Evolutionary conservation across 2,113 vertebrate genomes (phyloP).

Genomic region (Melanerpes formicivorus): DNA sequence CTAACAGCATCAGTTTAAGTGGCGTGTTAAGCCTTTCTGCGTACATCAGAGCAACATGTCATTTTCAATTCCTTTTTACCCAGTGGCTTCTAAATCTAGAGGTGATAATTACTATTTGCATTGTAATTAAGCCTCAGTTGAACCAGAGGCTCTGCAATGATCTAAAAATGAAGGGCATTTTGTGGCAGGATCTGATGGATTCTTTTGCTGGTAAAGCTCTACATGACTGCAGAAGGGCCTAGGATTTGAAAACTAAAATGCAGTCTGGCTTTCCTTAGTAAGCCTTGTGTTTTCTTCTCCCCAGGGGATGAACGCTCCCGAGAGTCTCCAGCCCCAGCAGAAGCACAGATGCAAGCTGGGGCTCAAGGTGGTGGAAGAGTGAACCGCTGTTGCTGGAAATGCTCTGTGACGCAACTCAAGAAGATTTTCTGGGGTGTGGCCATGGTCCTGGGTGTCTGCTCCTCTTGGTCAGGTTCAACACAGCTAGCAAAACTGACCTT

Average conservation of each 20-base stretch:
- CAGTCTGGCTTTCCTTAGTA: not conserved
- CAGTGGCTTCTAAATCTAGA: slow-evolving; percentile 34
- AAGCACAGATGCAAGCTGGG: slow-evolving; percentile 77
- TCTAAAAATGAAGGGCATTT: slow-evolving; percentile 26
- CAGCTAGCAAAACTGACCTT: slow-evolving; percentile 95
- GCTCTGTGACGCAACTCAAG: slow-evolving; percentile 79
- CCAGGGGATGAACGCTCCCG: slow-evolving; percentile 89
- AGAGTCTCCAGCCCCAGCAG: slow-evolving; percentile 84
- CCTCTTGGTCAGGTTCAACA: slow-evolving; percentile 92
- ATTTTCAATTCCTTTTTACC: slow-evolving; percentile 57
- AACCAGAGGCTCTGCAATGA: not conserved
- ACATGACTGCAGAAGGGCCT: not conserved
- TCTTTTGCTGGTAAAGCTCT: not conserved
- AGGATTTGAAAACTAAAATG: not conserved
- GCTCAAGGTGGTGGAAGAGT: slow-evolving; percentile 75
- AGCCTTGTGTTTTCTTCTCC: not conserved
- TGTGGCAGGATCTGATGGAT: not conserved
- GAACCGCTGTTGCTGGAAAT: slow-evolving; percentile 79
- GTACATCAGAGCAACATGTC: slow-evolving; percentile 25
- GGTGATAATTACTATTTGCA: slow-evolving; percentile 54
- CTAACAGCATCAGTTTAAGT: not conserved
- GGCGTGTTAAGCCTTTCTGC: not conserved
- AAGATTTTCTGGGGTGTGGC: slow-evolving; percentile 90
- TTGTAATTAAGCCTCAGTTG: not conserved
- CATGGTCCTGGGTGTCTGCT: slow-evolving; percentile 91